Conservation (phyloP, 2,888 invertebrate species). For the Epinotia nisella region DNA sequence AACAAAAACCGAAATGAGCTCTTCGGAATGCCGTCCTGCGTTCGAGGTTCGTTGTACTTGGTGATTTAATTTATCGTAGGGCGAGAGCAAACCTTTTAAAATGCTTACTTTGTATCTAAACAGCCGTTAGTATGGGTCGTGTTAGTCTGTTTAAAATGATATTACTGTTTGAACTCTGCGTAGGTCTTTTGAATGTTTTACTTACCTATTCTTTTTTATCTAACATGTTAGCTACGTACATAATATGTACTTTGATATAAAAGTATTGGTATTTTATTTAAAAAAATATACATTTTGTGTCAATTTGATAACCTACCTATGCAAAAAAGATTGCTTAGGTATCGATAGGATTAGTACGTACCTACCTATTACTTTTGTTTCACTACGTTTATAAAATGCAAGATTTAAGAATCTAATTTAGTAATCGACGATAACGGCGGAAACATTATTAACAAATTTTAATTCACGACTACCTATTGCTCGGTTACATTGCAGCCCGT, state of each 20-base stretch:
- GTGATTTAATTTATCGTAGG: slow-evolving; percentile 42
- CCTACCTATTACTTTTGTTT: no score
- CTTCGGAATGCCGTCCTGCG: slow-evolving; percentile 53
- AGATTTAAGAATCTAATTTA: no score
- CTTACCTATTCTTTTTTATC: slow-evolving; percentile 1
- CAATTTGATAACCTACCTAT: no score
- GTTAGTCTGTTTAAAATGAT: slow-evolving; percentile 28
- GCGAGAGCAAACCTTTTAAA: slow-evolving; percentile 40
- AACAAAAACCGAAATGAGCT: slow-evolving; percentile 79
- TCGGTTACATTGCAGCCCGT: slow-evolving; percentile 12
- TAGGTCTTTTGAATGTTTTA: slow-evolving; percentile 7
- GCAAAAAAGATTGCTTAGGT: no score
- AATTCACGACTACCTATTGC: background rate
- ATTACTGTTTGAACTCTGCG: slow-evolving; percentile 12
- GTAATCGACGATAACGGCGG: no score
- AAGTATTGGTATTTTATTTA: no score
- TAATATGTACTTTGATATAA: no score
- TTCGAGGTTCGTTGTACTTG: slow-evolving; percentile 41
- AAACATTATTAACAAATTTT: slow-evolving; percentile 10
- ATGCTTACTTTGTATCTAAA: slow-evolving; percentile 43
- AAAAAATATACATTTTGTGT: no score
- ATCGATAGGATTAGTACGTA: no score
- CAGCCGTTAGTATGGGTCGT: slow-evolving; percentile 32
- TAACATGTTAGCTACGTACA: background rate
- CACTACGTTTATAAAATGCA: no score